These are phyloP conservation scores for Aythya baeri DNA, from an alignment of 2,113 vertebrate genomes.

Conservation along the genomic window DNA sequence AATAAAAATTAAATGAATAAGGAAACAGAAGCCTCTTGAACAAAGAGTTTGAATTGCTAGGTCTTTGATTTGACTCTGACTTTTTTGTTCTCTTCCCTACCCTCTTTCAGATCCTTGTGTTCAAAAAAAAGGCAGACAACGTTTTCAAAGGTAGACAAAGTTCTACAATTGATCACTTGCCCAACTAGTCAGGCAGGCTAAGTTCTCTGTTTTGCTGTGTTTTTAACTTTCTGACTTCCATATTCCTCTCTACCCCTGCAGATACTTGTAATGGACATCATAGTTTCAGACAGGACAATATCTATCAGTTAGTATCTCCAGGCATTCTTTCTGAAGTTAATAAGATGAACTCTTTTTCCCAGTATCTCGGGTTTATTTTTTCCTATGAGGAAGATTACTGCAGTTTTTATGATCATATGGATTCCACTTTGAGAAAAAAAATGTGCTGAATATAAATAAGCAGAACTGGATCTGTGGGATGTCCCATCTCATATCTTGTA, in stretches of 20 bases:
- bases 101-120: neutral
- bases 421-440: neutral
- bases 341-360: neutral
- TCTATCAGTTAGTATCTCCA: neutral
- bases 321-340: neutral
- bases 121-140: neutral
- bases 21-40: neutral
- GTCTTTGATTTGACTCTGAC: neutral
- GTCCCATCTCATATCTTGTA: neutral
- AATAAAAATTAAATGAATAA: too few species aligned
- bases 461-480: neutral
- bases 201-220: neutral
- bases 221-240: slow-evolving; percentile 19
- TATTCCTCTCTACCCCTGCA: neutral
- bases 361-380: neutral
- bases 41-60: neutral
- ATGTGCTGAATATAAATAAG: neutral
- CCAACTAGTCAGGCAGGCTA: neutral
- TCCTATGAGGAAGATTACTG: neutral
- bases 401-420: neutral
- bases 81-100: neutral
- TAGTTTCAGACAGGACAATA: neutral
- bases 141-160: neutral
- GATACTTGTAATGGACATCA: neutral
- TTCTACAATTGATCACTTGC: neutral